phyloP scores from a whole-genome alignment of 2,888 invertebrate genomes.

The Zygaena filipendulae region DNA sequence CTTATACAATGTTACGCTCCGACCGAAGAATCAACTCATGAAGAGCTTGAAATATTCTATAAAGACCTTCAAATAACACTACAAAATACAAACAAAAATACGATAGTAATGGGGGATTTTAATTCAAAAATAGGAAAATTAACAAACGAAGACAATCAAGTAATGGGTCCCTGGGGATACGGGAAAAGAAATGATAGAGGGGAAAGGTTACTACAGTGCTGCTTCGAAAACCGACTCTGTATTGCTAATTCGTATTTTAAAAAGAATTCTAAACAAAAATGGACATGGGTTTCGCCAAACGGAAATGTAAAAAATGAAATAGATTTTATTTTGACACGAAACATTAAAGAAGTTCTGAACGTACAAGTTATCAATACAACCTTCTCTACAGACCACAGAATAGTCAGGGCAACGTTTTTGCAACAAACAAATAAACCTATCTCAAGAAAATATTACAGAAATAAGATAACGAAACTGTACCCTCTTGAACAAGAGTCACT shows the following conservation, averaged over 20 bases:
- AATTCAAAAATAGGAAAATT: constrained; percentile 2
- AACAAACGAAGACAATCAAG: neutral
- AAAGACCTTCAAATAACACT: neutral
- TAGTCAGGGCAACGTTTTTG: neutral
- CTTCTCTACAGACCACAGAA: constrained; percentile 1
- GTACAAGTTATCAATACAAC: neutral
- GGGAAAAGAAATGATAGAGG: constrained; percentile 3
- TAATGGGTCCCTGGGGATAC: neutral
- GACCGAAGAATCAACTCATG: neutral
- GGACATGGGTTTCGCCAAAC: constrained; percentile 5
- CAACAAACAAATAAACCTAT: neutral
- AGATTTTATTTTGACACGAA: neutral
- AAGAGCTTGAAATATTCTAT: constrained; percentile 1
- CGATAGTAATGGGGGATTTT: constrained; percentile 1
- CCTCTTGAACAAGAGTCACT: neutral
- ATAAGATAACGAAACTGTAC: too few relatives aligned
- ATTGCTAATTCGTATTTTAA: constrained; percentile 4
- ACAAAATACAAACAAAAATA: neutral
- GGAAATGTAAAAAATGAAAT: constrained; percentile 1
- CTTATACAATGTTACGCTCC: neutral
- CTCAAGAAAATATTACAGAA: neutral
- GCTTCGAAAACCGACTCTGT: neutral
- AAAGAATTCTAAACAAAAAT: constrained; percentile 1
- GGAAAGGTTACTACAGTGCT: neutral
- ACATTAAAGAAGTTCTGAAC: neutral